These are phyloP conservation scores for Lasioglossum villosulum DNA, from an alignment of 2,888 invertebrate species.

Conservation along the genomic window DNA sequence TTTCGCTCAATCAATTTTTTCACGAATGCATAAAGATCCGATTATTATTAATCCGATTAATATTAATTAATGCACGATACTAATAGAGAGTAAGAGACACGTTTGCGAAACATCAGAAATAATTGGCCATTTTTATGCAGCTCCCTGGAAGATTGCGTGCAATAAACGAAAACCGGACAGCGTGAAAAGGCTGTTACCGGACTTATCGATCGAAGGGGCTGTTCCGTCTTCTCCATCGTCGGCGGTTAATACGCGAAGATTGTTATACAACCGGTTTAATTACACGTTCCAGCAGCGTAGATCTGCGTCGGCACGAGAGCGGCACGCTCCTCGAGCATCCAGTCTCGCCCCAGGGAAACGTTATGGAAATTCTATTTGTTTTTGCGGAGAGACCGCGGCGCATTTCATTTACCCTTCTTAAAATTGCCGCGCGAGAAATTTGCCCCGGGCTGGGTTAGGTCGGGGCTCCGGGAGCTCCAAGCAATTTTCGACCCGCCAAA, in stretches of 20 bases:
- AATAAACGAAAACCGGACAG: not conserved
- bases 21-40: no score
- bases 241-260: slow-evolving; percentile 19
- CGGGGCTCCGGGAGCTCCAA: slow-evolving; percentile 9
- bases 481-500: slow-evolving; percentile 40
- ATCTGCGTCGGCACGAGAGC: not conserved
- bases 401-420: slow-evolving; percentile 36
- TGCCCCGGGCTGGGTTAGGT: not conserved
- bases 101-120: no score
- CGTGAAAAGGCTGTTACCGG: not conserved
- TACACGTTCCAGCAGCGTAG: slow-evolving; percentile 10
- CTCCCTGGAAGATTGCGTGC: not conserved
- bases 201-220: not conserved
- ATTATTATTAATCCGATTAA: no score
- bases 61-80: no score
- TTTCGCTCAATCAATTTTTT: no score
- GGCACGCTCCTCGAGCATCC: not conserved
- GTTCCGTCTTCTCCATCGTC: not conserved
- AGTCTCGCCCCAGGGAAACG: not conserved
- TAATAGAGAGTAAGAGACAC: no score
- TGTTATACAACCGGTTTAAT: slow-evolving; percentile 27
- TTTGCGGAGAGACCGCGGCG: not conserved
- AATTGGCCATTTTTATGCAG: not conserved
- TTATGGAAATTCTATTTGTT: slow-evolving; percentile 37
- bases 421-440: slow-evolving; percentile 46